Conservation (phyloP, 2,888 invertebrate species). For the Zhengitettix transpicula region DNA sequence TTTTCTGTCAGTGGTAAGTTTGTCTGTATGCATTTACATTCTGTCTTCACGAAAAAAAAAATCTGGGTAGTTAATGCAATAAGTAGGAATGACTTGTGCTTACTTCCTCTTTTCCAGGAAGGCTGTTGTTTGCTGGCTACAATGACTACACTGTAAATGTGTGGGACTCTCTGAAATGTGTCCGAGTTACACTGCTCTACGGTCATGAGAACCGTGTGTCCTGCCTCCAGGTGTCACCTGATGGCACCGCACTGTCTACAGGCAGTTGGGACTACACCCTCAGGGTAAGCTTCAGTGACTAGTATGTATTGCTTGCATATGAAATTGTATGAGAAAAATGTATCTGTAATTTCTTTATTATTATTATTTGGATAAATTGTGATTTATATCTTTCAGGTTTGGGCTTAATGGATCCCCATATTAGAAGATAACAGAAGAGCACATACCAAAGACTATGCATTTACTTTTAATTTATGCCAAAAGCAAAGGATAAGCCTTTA, state of each 20-base stretch:
- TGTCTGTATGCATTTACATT: not conserved
- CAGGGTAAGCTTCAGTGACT: conserved; percentile 36
- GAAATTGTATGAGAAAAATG: too few relatives aligned
- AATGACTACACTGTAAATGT: conserved; percentile 97
- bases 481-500: too few relatives aligned
- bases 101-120: conserved; percentile 39
- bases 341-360: too few relatives aligned
- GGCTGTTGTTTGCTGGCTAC: conserved; percentile 93
- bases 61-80: not conserved
- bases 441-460: too few relatives aligned
- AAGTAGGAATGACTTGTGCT: too few relatives aligned
- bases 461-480: too few relatives aligned
- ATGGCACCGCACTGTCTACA: conserved; percentile 92
- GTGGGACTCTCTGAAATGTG: conserved; percentile 95
- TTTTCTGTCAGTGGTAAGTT: conserved; percentile 78
- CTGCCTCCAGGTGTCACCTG: conserved; percentile 83
- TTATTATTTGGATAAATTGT: too few relatives aligned
- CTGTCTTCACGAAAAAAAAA: not conserved
- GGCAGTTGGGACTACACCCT: conserved; percentile 94
- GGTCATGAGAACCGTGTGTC: conserved; percentile 94
- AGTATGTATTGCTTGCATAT: too few relatives aligned
- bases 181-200: conserved; percentile 74
- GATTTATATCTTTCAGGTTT: too few relatives aligned
- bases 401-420: too few relatives aligned
- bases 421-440: too few relatives aligned